Evolutionary conservation across 2,888 invertebrate species (phyloP).

Genomic region (Eupithecia subumbrata): DNA sequence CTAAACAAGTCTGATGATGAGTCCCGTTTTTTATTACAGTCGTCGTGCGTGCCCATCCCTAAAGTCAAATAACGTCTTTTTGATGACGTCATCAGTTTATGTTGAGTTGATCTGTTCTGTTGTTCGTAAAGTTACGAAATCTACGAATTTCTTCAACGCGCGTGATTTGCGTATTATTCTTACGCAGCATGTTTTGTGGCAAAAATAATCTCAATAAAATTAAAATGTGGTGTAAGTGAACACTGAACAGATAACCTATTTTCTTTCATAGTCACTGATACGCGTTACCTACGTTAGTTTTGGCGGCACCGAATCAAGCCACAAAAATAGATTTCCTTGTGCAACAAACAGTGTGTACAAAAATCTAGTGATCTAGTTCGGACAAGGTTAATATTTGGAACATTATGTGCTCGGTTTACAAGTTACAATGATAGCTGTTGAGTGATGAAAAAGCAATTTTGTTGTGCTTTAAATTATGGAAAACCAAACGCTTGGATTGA

Average conservation of each 20-base stretch:
- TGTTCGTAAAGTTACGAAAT: conserved; percentile 70
- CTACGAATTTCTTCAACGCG: conserved; percentile 56
- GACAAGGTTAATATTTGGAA: conserved; percentile 53
- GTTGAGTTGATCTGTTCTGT: too few species aligned
- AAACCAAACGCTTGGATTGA: conserved; percentile 79
- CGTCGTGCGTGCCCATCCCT: conserved; percentile 19
- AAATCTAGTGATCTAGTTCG: conserved; percentile 45
- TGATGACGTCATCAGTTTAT: conserved; percentile 80
- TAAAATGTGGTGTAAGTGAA: conserved; percentile 24
- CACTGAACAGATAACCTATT: conserved; percentile 39
- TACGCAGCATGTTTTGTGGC: conserved; percentile 46
- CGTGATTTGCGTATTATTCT: conserved; percentile 54
- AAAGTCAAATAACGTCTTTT: conserved; percentile 54
- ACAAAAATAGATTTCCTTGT: conserved; percentile 80
- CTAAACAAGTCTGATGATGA: background rate
- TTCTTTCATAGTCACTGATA: conserved; percentile 52
- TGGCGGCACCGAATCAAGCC: conserved; percentile 79
- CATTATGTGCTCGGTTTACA: conserved; percentile 28
- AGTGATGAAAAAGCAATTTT: conserved; percentile 29
- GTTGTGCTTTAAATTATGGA: conserved; percentile 63
- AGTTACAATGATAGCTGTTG: conserved; percentile 56
- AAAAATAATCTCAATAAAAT: conserved; percentile 15
- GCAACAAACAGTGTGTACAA: conserved; percentile 60
- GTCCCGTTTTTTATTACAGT: background rate
- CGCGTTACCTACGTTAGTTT: conserved; percentile 67